A percentile compares a stretch with the other conserved stretches of the same genome.
Evolutionary conservation across 2,113 vertebrate genomes (phyloP).

Genomic region (Tragelaphus strepsiceros): DNA sequence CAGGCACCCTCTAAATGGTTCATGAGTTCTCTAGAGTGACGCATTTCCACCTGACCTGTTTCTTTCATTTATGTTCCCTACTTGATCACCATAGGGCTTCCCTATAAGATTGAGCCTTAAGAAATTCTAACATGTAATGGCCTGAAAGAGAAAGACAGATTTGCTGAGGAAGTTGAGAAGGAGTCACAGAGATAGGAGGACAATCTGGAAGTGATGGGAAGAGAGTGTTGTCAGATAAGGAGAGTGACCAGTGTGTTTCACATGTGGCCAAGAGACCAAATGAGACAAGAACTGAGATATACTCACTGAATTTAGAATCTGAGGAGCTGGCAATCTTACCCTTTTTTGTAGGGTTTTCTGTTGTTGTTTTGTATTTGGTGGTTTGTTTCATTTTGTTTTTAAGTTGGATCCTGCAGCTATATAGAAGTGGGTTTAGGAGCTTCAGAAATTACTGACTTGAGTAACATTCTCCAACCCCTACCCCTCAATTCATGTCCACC

Average conservation of each 20-base stretch:
- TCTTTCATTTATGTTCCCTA: background rate
- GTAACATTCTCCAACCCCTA: background rate
- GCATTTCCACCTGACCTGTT: background rate
- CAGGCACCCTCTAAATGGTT: background rate
- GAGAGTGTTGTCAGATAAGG: background rate
- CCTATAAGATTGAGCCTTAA: background rate
- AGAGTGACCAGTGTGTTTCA: background rate
- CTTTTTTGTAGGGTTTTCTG: background rate
- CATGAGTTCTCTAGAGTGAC: background rate
- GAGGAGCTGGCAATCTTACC: background rate
- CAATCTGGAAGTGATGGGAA: background rate
- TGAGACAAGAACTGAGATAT: background rate
- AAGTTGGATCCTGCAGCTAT: background rate
- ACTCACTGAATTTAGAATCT: background rate
- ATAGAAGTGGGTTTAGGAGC: background rate
- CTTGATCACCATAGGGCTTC: background rate
- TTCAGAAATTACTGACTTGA: background rate
- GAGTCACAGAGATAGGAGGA: background rate
- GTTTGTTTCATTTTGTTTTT: background rate
- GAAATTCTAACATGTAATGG: background rate
- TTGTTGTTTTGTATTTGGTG: background rate
- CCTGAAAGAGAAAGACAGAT: background rate
- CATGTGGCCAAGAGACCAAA: background rate
- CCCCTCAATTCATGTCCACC: background rate
- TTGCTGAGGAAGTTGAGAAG: background rate